Percentiles rank a stretch among this genome's conserved stretches.
These are phyloP conservation scores for Patella ulyssiponensis DNA, from an alignment of 2,888 invertebrate species.

Conservation along the genomic window DNA sequence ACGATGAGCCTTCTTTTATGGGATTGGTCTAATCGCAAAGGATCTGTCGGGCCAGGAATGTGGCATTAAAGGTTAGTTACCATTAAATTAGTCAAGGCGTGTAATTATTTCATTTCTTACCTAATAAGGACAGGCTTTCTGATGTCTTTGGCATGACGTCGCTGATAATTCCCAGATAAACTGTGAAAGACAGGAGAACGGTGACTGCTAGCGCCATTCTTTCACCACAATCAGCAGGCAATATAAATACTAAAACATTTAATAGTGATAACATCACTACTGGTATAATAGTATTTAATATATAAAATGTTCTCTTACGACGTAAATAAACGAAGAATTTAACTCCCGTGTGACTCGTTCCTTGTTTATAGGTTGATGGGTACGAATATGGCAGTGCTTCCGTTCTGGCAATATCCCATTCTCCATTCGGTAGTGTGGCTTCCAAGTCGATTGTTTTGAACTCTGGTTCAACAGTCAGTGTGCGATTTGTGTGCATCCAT, in stretches of 20 bases:
- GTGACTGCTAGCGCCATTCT: conserved; percentile 56
- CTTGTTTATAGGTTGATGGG: conserved; percentile 46
- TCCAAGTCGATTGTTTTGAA: conserved; percentile 42
- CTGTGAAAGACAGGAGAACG: conserved; percentile 52
- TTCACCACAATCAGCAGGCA: conserved; percentile 53
- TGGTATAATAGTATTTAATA: conserved; percentile 54
- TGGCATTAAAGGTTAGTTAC: too few relatives aligned
- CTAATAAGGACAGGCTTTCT: conserved; percentile 51
- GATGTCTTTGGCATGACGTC: conserved; percentile 57
- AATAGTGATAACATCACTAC: conserved; percentile 52
- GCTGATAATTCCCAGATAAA: conserved; percentile 55
- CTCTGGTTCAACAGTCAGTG: conserved; percentile 44
- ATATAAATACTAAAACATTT: conserved; percentile 52
- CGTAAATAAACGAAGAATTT: conserved; percentile 46
- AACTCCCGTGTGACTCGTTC: conserved; percentile 49
- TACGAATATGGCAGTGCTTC: conserved; percentile 40
- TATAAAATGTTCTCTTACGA: conserved; percentile 50
- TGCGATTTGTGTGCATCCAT: conserved; percentile 58
- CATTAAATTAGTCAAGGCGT: too few relatives aligned
- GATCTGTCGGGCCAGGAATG: too few relatives aligned
- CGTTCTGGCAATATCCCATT: conserved; percentile 49
- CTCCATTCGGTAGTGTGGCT: conserved; percentile 50
- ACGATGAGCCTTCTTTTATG: too few relatives aligned
- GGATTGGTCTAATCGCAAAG: too few relatives aligned
- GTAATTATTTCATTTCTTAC: conserved; percentile 27